These are phyloP conservation scores for Cancer borealis DNA, from an alignment of 2,888 invertebrate genomes.

Conservation along the genomic window DNA sequence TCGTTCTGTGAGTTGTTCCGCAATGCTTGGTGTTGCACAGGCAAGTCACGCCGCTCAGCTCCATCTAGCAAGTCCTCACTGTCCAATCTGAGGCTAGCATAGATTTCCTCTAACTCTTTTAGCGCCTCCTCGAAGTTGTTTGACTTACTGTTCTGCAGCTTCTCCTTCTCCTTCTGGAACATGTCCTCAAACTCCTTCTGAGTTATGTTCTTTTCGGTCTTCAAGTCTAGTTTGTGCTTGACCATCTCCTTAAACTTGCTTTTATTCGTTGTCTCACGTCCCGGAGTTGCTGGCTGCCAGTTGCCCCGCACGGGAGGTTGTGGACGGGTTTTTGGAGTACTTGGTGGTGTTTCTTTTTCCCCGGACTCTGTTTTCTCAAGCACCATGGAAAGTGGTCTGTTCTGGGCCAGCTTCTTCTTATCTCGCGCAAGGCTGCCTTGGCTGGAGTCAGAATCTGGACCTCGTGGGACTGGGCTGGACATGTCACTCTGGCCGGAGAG, in stretches of 20 bases:
- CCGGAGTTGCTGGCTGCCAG: constrained; percentile 54
- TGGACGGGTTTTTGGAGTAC: constrained; percentile 58
- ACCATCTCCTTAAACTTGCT: constrained; percentile 50
- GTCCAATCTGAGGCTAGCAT: constrained; percentile 88
- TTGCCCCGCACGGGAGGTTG: constrained; percentile 61
- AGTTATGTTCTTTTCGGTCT: constrained; percentile 49
- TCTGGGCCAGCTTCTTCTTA: constrained; percentile 63
- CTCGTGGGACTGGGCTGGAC: constrained; percentile 64
- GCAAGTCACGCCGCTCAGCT: constrained; percentile 87
- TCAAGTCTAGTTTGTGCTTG: constrained; percentile 64
- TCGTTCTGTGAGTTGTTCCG: constrained; percentile 78
- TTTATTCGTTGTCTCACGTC: constrained; percentile 44
- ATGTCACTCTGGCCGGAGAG: constrained; percentile 71
- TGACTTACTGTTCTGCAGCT: constrained; percentile 70
- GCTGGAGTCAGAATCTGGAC: constrained; percentile 71
- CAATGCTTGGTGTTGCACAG: constrained; percentile 78
- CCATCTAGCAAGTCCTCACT: constrained; percentile 90
- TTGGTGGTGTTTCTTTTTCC: constrained; percentile 71
- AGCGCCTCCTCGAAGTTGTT: constrained; percentile 85
- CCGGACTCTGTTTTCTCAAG: constrained; percentile 72
- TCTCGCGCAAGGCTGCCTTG: constrained; percentile 70
- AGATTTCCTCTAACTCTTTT: constrained; percentile 92
- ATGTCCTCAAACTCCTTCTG: constrained; percentile 73
- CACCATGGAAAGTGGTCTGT: constrained; percentile 73
- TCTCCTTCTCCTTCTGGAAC: constrained; percentile 72